phyloP scores from a whole-genome alignment of 2,797 vertebrate genomes.

The Threskiornis aethiopicus region DNA sequence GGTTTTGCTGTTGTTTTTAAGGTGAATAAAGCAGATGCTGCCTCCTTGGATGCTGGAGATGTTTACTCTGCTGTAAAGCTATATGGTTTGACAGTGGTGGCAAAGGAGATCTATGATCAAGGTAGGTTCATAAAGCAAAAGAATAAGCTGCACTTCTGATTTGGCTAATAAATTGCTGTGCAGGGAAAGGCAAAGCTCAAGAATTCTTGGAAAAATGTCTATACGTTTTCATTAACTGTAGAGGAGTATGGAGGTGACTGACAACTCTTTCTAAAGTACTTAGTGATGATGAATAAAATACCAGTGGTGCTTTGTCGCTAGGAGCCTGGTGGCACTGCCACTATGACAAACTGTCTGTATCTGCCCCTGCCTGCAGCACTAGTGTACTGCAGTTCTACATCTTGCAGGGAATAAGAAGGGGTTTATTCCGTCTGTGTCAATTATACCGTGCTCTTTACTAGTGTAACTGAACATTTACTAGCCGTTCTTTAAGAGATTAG shows the following conservation, averaged over 20 bases:
- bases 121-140: constrained; percentile 72
- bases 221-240: not conserved
- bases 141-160: not conserved
- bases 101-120: constrained; percentile 86
- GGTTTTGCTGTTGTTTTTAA: constrained; percentile 51
- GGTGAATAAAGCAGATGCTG: constrained; percentile 88
- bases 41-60: constrained; percentile 88
- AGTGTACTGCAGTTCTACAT: not conserved
- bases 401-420: not conserved
- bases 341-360: not conserved
- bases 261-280: not conserved
- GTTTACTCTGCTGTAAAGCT: constrained; percentile 89
- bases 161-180: not conserved
- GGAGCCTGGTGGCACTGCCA: not conserved
- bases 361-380: not conserved
- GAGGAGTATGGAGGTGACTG: not conserved
- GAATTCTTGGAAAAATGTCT: not conserved
- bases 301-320: not conserved
- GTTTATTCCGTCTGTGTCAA: not conserved
- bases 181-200: not conserved
- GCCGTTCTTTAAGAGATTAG: not conserved
- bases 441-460: not conserved
- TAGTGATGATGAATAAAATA: not conserved
- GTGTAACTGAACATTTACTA: not conserved
- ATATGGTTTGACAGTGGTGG: constrained; percentile 81